Conservation (phyloP, 2,797 vertebrate species). For the Brachyrhaphis roseni region DNA sequence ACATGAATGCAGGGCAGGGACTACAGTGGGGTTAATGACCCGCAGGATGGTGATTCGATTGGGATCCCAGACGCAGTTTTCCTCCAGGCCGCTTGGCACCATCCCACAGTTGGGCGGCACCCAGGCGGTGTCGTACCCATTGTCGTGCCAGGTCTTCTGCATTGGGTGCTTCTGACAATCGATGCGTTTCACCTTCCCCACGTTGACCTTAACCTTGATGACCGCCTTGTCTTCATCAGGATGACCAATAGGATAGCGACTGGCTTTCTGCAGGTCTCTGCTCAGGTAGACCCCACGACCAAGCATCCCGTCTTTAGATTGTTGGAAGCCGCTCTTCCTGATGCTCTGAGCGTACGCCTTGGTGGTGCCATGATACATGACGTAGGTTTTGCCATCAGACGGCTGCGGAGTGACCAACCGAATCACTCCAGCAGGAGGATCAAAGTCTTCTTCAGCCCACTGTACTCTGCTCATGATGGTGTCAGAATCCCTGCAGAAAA, state of each 20-base stretch:
- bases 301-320: slow-evolving; percentile 56
- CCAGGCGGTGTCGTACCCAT: slow-evolving; percentile 68
- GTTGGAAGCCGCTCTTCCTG: neutral
- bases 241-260: slow-evolving; percentile 42
- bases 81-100: slow-evolving; percentile 54
- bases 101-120: slow-evolving; percentile 65
- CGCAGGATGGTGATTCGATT: fast-evolving
- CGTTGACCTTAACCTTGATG: slow-evolving; percentile 50
- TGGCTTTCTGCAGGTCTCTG: slow-evolving; percentile 72
- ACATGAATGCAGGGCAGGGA: fast-evolving
- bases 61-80: slow-evolving; percentile 78
- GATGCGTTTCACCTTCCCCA: slow-evolving; percentile 73
- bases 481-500: neutral
- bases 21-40: fast-evolving
- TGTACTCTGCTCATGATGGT: slow-evolving; percentile 5
- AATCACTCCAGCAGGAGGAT: fast-evolving
- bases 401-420: neutral
- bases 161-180: slow-evolving; percentile 19
- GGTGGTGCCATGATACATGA: slow-evolving; percentile 78
- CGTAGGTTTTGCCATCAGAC: neutral
- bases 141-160: slow-evolving; percentile 54
- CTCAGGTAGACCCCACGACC: slow-evolving; percentile 76
- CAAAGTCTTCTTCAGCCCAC: slow-evolving; percentile 56
- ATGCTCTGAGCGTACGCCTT: slow-evolving; percentile 5
- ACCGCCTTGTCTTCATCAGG: slow-evolving; percentile 39